Evolutionary conservation across 2,797 vertebrate species (phyloP), one percentile per base, ranked within the genome.

Genomic region (Apodemus agrarius): DNA sequence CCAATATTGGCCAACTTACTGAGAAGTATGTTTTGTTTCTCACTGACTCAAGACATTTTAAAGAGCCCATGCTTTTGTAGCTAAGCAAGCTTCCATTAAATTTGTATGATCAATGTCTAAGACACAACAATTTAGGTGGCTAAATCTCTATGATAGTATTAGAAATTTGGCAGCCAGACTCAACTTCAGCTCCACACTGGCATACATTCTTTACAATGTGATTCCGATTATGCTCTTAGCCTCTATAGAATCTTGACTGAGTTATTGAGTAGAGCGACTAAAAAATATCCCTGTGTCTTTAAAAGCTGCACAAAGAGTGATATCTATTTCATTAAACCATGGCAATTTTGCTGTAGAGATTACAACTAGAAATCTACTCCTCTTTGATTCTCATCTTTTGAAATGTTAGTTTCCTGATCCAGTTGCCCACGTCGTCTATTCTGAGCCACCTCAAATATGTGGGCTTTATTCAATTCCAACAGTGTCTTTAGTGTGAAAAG

Each of bases 401-500:
- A 89, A 65, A 46, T 79, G 19, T 78, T 61, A 52, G 2, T 92
- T 72, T 37, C 69, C 52, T 11, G 34, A 67, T 37, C n/a, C 21
- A 63, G 3, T 40, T 31, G 13, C 37, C 21, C 90, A 13, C 3
- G 26, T n/a, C 7, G 82, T 13, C 34, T 80, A 12, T 43, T 87
- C 57, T 19, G 57, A 91, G 19, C 4, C 26, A 80, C 13, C 31
- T 59, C 40, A 91, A 46, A 22, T 67, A 79, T 22, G 6, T 54
- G 29, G 24, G 16, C 31, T 92, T 34, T 10, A 72, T 76, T 72
- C 67, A 72, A 90, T 96, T 90, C 79, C 49, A 97, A 79, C 17
- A 92, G 2, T 63, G 49, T 76, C 78, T 97, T 97, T 65, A 96
- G 74, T 43, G 88, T 65, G 63, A 93, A 97, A 97, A 93, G 67